Base-by-base conservation (phyloP, 1,140 invertebrate species). In the Ylistrum balloti region DNA sequence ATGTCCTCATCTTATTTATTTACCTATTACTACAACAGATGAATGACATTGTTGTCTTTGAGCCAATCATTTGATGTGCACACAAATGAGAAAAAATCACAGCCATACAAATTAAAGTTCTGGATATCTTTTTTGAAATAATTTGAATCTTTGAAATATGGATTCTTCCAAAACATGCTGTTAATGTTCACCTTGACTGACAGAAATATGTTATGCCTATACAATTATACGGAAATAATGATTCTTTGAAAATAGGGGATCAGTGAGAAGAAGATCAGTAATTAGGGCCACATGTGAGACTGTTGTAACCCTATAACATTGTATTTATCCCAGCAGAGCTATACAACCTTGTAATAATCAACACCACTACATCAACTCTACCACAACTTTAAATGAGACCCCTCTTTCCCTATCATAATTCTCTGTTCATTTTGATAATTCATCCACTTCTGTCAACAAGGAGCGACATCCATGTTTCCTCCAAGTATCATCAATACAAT, bases 301-400 rank as follows among this genome's bases (percentile, higher is more conserved):
- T 74, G n/a, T 74, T n/a, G 56, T 28, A 74, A 74, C n/a, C 22
- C 56, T 28, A 74, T 74, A 74, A 1, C 1, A 74, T 74, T 74
- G 56, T 74, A 74, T 74, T 74, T 74, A 74, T 74, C 56, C 2
- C 9, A 28, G 56, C 0, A 11, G 28, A 74, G 56, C n/a, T 28
- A 28, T 74, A 74, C 56, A 74, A 74, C 56, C 56, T 74, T 74
- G 28, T 74, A 74, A 74, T 74, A 74, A 74, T 74, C 56, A 74
- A 74, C 56, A 74, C 56, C 0, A 28, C n/a, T 74, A n/a, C 28
- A 74, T 74, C 56, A 74, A 17, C n/a, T n/a, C n/a, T 48, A 48
- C 13, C 45, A 28, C 56, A 74, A n/a, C 56, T 74, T 74, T 74
- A 74, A 74, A 74, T 11, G 1, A 74, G 56, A 74, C 5, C 56